Percentiles rank a stretch among this genome's conserved stretches.
Evolutionary conservation across 2,888 invertebrate species (phyloP).

Genomic region (Amphiduros pacificus): DNA sequence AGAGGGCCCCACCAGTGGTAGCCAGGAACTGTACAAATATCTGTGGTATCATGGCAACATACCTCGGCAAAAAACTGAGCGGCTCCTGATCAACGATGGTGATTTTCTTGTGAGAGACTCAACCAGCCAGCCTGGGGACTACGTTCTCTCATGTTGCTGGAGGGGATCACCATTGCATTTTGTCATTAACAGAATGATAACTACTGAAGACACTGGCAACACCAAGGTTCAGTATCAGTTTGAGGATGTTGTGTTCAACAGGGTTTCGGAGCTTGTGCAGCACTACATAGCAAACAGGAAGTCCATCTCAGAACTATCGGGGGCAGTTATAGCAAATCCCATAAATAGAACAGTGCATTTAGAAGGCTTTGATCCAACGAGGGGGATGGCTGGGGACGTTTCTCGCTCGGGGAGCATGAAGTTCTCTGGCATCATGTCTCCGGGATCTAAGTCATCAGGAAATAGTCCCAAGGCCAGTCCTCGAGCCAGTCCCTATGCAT

Average conservation of each 20-base stretch:
- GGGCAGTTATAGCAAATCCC: slow-evolving; percentile 73
- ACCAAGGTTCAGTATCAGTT: slow-evolving; percentile 81
- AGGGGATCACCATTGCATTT: slow-evolving; percentile 84
- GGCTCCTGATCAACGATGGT: slow-evolving; percentile 64
- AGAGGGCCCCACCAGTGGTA: not conserved
- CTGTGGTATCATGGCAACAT: slow-evolving; percentile 31
- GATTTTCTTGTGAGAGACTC: slow-evolving; percentile 92
- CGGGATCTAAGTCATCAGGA: slow-evolving; percentile 4
- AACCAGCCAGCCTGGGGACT: slow-evolving; percentile 89
- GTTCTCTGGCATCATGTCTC: slow-evolving; percentile 25
- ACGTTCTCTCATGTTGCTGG: slow-evolving; percentile 86
- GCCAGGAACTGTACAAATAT: slow-evolving; percentile 18
- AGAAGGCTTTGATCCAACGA: slow-evolving; percentile 6
- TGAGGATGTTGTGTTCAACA: slow-evolving; percentile 90
- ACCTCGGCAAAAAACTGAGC: slow-evolving; percentile 22
- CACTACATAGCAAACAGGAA: slow-evolving; percentile 90
- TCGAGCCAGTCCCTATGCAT: slow-evolving; percentile 38
- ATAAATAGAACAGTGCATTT: slow-evolving; percentile 16
- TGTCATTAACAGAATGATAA: slow-evolving; percentile 73
- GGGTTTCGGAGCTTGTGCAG: slow-evolving; percentile 89
- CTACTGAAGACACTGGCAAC: slow-evolving; percentile 36
- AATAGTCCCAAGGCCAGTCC: slow-evolving; percentile 7
- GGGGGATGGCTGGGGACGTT: not conserved
- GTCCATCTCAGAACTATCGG: slow-evolving; percentile 84
- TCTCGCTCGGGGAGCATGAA: slow-evolving; percentile 49